Percentiles rank a stretch among this genome's conserved stretches.
phyloP scores from a whole-genome alignment of 2,888 invertebrate species.

The Allygus modestus region DNA sequence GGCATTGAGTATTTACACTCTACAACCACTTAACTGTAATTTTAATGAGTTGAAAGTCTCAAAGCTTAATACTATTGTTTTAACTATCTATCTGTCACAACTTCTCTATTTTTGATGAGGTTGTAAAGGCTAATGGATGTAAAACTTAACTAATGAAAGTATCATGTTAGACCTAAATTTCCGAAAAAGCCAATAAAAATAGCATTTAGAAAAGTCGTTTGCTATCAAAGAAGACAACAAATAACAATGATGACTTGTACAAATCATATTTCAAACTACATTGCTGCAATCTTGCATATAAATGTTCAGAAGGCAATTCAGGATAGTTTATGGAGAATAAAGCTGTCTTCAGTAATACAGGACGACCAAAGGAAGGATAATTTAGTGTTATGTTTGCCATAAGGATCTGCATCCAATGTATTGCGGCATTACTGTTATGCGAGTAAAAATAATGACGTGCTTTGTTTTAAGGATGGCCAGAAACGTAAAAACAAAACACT shows the following conservation, averaged over 20 bases:
- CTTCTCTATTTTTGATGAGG: no score
- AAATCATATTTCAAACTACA: neutral
- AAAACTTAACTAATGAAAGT: no score
- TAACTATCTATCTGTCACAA: no score
- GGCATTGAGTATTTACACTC: no score
- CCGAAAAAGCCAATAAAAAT: no score
- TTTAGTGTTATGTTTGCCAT: slow-evolving; percentile 32
- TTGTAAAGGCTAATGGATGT: no score
- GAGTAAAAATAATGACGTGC: neutral
- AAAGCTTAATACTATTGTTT: no score
- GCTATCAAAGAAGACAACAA: neutral
- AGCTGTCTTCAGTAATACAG: slow-evolving; percentile 9
- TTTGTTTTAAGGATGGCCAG: neutral
- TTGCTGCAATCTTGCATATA: slow-evolving; percentile 20
- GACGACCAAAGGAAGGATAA: neutral
- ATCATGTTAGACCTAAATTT: no score
- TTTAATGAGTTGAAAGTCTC: no score
- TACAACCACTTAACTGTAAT: no score
- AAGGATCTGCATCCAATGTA: slow-evolving; percentile 10
- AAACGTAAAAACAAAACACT: no score
- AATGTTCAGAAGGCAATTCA: neutral
- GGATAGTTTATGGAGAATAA: slow-evolving; percentile 17
- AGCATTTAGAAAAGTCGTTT: no score
- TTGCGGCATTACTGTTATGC: neutral
- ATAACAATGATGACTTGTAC: neutral